phyloP scores from a whole-genome alignment of 2,888 invertebrate species.

The Pseudoips prasinana region DNA sequence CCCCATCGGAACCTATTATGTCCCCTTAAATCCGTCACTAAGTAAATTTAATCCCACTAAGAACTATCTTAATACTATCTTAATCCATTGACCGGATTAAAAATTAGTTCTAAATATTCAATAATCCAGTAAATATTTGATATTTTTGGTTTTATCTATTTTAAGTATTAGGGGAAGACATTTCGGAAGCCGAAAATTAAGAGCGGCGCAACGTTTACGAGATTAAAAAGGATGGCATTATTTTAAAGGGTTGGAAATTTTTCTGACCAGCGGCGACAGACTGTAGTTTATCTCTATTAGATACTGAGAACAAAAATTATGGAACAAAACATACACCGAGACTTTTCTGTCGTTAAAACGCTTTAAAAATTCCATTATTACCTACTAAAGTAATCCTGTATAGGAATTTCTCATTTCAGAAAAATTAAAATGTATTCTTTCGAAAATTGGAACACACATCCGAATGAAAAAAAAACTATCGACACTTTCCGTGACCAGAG shows the following conservation, averaged over 20 bases:
- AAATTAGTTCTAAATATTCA: slow-evolving; percentile 2
- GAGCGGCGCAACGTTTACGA: slow-evolving; percentile 16
- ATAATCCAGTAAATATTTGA: slow-evolving; percentile 13
- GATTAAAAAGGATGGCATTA: slow-evolving; percentile 15
- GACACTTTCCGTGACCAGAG: too few species aligned
- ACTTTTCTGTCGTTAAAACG: too few species aligned
- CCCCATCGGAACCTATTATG: slow-evolving; percentile 1
- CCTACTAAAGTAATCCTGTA: too few species aligned
- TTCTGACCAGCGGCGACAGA: slow-evolving; percentile 7
- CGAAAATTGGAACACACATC: too few species aligned
- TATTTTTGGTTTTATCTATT: too few species aligned
- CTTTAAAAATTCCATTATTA: too few species aligned
- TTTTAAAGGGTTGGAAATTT: slow-evolving; percentile 7
- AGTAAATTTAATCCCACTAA: slow-evolving; percentile 13
- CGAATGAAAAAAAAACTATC: too few species aligned
- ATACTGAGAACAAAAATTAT: slow-evolving; percentile 7
- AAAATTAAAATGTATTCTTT: not conserved
- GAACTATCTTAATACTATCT: slow-evolving; percentile 5
- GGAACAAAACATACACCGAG: too few species aligned
- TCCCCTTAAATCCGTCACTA: slow-evolving; percentile 8
- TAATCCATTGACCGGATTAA: slow-evolving; percentile 6
- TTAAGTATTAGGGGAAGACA: slow-evolving; percentile 4
- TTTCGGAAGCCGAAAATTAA: slow-evolving; percentile 9
- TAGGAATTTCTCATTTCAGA: too few species aligned
- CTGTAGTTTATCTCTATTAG: slow-evolving; percentile 1